phyloP scores from a whole-genome alignment of 2,113 vertebrate genomes.

The Phrynocephalus versicolor region DNA sequence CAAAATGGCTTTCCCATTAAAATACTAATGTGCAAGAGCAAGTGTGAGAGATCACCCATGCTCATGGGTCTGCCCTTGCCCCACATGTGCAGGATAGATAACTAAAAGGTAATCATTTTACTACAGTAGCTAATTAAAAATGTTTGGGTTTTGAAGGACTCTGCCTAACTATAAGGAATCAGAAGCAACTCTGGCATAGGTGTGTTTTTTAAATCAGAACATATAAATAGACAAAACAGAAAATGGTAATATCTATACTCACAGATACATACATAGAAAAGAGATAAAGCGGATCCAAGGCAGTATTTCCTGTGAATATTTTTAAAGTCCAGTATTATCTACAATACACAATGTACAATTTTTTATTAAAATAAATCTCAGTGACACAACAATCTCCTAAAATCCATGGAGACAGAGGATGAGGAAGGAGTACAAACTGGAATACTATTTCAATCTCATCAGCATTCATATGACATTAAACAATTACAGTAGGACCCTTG shows the following conservation, averaged over 20 bases:
- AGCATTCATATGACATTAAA: not conserved
- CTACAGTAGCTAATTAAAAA: not conserved
- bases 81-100: too few relatives aligned
- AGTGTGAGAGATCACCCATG: not conserved
- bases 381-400: slow-evolving; percentile 17
- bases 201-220: not conserved
- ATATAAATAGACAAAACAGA: slow-evolving; percentile 15
- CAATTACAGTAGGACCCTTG: too few relatives aligned
- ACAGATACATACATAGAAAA: slow-evolving; percentile 45
- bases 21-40: not conserved
- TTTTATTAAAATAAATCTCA: not conserved
- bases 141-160: not conserved
- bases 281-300: slow-evolving; percentile 43
- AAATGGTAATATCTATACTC: slow-evolving; percentile 26
- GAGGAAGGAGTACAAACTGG: not conserved
- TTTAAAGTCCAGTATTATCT: slow-evolving; percentile 34
- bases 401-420: not conserved
- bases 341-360: not conserved
- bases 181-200: not conserved
- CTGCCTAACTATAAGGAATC: not conserved
- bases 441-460: not conserved
- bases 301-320: slow-evolving; percentile 22
- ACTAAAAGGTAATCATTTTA: not conserved
- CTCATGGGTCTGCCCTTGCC: not conserved
- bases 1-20: not conserved